Evolutionary conservation across 2,113 vertebrate species (phyloP).

Genomic region (Climacteris rufus): DNA sequence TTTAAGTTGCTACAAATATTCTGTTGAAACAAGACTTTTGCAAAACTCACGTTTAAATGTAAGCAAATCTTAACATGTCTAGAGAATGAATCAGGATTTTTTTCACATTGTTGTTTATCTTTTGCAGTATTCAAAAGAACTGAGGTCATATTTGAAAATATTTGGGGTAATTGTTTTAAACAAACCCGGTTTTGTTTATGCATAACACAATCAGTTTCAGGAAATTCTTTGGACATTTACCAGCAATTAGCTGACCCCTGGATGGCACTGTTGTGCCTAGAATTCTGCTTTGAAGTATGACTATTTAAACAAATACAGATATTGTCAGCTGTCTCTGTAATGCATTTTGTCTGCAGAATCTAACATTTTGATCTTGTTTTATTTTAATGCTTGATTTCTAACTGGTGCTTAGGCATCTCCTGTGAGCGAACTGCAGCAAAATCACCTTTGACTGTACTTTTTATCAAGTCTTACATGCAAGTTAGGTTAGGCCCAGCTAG

Average conservation of each 20-base stretch:
- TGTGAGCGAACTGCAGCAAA: not conserved
- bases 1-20: not conserved
- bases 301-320: not conserved
- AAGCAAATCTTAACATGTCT: not conserved
- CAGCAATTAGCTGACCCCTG: slow-evolving; percentile 13
- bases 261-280: slow-evolving; percentile 67
- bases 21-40: not conserved
- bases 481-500: not conserved
- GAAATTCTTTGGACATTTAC: not conserved
- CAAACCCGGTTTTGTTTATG: not conserved
- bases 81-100: not conserved
- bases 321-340: not conserved
- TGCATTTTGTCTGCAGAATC: not conserved
- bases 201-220: not conserved
- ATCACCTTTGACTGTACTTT: not conserved
- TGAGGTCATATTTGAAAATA: not conserved
- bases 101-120: not conserved
- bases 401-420: not conserved
- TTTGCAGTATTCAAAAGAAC: not conserved
- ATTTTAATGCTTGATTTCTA: not conserved
- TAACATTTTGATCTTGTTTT: not conserved
- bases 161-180: not conserved
- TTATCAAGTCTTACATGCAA: not conserved
- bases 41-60: not conserved
- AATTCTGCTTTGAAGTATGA: not conserved